Base-by-base conservation (phyloP, 64 coral and sea anemone species). In the Pocillopora damicornis region DNA sequence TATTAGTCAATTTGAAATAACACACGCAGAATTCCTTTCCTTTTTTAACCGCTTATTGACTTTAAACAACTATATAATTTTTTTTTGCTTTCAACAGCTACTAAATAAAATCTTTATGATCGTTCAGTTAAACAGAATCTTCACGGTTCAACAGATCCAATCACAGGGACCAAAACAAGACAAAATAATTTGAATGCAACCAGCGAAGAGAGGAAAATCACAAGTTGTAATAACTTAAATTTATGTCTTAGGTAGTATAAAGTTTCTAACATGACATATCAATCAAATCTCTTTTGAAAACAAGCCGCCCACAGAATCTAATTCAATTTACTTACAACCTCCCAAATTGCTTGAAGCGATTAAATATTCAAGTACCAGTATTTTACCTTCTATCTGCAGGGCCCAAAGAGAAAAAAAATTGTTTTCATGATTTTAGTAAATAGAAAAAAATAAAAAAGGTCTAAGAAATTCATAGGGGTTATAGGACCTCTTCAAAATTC, bases 341-440 rank as follows among this genome's bases (percentile, higher is more conserved):
- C 81, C 20, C 14, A 63, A 35, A 63, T 35, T 81, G 35, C 42
- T 68, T 17, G 35, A 72, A 18, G 22, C 37, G 4, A 73, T 85
- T 26, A 85, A 85, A 85, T 25, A 72, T 85, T 85, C 22, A 85
- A 20, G 35, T 67, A 85, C 81, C 81, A 85, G 81, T 85, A 66
- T 85, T 85, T 71, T 23, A 71, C 67, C 67, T 71, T 71, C 20
- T 11, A 22, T 6, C 1, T 5, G 11, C 20, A n/a, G 11, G 18
- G 3, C 65, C 81, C 2, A 73, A 17, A 16, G 2, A 1, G 61
- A 38, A 17, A 58, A 57, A 71, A 16, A 85, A 16, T 1, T 2
- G 13, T 63, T 20, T 15, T 7, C 58, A 72, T 45, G 56, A 51
- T 5, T 8, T n/a, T 56, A 14, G 67, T 71, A 71, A 71, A 71